Evolutionary conservation across 2,797 vertebrate species (phyloP).

Genomic region (Manis javanica): DNA sequence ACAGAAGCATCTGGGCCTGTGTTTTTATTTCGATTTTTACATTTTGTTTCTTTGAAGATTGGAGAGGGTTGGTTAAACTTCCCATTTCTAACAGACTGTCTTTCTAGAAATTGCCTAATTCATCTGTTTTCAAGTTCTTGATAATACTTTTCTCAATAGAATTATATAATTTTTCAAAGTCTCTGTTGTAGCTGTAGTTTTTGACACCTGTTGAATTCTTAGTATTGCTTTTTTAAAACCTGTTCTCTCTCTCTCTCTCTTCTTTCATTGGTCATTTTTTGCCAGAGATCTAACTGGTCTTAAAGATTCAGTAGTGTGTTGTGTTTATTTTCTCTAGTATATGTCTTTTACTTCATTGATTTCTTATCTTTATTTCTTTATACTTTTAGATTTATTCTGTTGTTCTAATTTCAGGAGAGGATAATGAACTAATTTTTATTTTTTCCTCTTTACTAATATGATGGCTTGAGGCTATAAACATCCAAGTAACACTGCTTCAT

Average conservation of each 20-base stretch:
- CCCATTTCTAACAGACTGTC: not conserved
- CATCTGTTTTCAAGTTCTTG: not conserved
- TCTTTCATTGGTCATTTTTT: not conserved
- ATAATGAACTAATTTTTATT: not conserved
- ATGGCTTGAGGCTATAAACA: not conserved
- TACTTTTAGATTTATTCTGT: not conserved
- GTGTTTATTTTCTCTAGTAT: not conserved
- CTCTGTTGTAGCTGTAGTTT: not conserved
- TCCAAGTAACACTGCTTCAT: not conserved
- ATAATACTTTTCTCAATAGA: not conserved
- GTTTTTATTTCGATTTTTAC: not conserved
- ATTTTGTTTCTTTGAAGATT: not conserved
- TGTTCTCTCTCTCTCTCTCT: not conserved
- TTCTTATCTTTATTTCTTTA: not conserved
- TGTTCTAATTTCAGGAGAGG: constrained; percentile 1
- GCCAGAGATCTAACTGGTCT: not conserved
- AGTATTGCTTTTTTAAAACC: not conserved
- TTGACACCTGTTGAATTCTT: not conserved
- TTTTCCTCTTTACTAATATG: not conserved
- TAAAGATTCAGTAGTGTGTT: not conserved
- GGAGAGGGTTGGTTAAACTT: not conserved
- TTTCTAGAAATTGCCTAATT: not conserved
- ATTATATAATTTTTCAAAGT: not conserved
- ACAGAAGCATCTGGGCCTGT: not conserved
- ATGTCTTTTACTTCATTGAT: not conserved